A percentile compares a stretch with the other conserved stretches of the same genome.
Evolutionary conservation across 92 coral and sea anemone genomes (phyloP).

Genomic region (Isaurus tuberculatus): DNA sequence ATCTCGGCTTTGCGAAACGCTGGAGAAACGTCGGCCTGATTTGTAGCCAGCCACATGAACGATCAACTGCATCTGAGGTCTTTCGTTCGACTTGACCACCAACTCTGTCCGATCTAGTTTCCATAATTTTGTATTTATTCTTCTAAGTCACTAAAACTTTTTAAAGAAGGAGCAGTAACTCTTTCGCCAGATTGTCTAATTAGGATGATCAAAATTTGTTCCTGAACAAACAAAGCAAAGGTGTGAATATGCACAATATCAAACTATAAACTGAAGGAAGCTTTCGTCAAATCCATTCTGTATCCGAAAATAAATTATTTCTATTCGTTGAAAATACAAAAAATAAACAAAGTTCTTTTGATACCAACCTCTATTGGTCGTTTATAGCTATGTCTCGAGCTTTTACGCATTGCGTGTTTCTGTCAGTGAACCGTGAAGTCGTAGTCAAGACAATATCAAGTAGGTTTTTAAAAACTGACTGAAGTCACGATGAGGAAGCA

Average conservation of each 20-base stretch:
- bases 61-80: neutral
- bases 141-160: neutral
- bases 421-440: neutral
- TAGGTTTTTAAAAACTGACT: neutral
- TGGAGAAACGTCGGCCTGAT: conserved; percentile 77
- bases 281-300: neutral
- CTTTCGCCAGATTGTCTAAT: neutral
- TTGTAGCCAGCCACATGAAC: conserved; percentile 68
- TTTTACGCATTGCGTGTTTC: neutral
- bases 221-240: conserved; percentile 20
- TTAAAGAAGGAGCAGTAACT: neutral
- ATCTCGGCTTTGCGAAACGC: conserved; percentile 74
- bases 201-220: neutral
- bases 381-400: neutral
- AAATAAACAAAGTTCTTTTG: neutral
- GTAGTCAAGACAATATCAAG: neutral
- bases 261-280: neutral
- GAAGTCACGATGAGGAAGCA: neutral
- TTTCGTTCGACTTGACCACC: neutral
- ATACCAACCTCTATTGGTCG: neutral
- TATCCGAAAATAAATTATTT: neutral
- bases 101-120: neutral
- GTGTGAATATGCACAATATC: neutral
- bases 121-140: neutral
- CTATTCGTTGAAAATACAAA: neutral